phyloP scores from a whole-genome alignment of 2,113 vertebrate species.

The Egretta garzetta region DNA sequence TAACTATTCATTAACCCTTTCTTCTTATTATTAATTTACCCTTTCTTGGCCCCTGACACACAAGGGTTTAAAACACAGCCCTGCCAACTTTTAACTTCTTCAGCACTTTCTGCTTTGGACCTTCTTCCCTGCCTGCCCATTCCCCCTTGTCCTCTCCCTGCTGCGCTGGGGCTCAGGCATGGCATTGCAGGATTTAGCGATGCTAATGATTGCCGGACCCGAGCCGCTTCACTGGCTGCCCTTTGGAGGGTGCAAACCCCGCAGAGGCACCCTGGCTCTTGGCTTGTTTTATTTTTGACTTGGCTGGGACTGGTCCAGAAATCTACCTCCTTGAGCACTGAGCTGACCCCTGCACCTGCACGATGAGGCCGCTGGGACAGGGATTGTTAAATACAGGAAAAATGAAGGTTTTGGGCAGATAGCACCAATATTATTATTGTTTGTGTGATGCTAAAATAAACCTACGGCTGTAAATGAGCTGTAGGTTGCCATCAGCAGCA shows the following conservation, averaged over 20 bases:
- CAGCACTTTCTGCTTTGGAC: neutral
- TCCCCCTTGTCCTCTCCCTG: neutral
- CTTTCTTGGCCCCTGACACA: neutral
- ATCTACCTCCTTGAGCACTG: neutral
- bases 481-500: neutral
- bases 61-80: neutral
- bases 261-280: accelerated
- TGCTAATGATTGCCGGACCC: neutral
- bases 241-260: neutral
- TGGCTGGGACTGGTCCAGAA: neutral
- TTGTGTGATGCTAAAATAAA: neutral
- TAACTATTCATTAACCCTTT: neutral
- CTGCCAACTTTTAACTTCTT: neutral
- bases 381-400: neutral
- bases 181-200: accelerated
- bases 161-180: neutral
- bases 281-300: neutral
- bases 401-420: neutral
- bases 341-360: neutral
- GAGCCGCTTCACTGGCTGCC: neutral
- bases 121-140: neutral
- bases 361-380: accelerated
- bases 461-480: neutral
- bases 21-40: neutral
- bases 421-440: accelerated